Evolutionary conservation across 2,888 invertebrate genomes (phyloP).

Genomic region (Tryphoninae sp.): DNA sequence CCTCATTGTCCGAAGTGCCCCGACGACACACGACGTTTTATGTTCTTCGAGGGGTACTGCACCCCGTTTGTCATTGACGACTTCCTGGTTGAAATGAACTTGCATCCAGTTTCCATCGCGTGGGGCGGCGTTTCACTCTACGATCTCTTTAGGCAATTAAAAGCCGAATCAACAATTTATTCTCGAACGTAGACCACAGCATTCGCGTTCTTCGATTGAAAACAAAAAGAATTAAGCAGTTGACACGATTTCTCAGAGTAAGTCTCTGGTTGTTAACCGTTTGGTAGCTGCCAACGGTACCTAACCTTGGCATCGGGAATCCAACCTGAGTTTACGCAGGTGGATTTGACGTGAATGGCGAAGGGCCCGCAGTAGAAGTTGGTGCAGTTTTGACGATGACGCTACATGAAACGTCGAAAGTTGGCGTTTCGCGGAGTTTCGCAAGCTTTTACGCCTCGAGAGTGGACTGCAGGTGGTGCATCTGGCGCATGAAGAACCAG

Average conservation of each 20-base stretch:
- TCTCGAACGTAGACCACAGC: not conserved
- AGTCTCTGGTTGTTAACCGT: too few species aligned
- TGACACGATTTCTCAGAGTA: too few species aligned
- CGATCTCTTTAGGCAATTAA: not conserved
- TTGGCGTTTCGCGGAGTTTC: conserved; percentile 21
- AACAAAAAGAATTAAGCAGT: too few species aligned
- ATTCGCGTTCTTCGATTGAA: not conserved
- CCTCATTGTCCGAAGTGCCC: conserved; percentile 22
- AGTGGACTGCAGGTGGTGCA: conserved; percentile 30
- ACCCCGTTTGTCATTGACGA: not conserved
- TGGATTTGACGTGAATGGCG: too few species aligned
- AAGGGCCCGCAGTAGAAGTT: not conserved
- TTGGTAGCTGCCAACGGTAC: too few species aligned
- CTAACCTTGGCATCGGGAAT: too few species aligned
- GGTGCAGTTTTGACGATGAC: conserved; percentile 4
- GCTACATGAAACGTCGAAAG: conserved; percentile 26
- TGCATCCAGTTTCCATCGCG: not conserved
- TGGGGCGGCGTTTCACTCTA: not conserved
- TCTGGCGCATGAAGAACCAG: conserved; percentile 49
- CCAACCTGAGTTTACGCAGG: too few species aligned
- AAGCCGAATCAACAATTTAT: not conserved
- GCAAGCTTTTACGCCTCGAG: conserved; percentile 3
- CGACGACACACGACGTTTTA: conserved; percentile 9
- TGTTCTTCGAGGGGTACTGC: not conserved
- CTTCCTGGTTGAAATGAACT: not conserved